A percentile compares a stretch with the other conserved stretches of the same genome.
phyloP scores from a whole-genome alignment of 2,888 invertebrate genomes.

The Acrobasis suavella region DNA sequence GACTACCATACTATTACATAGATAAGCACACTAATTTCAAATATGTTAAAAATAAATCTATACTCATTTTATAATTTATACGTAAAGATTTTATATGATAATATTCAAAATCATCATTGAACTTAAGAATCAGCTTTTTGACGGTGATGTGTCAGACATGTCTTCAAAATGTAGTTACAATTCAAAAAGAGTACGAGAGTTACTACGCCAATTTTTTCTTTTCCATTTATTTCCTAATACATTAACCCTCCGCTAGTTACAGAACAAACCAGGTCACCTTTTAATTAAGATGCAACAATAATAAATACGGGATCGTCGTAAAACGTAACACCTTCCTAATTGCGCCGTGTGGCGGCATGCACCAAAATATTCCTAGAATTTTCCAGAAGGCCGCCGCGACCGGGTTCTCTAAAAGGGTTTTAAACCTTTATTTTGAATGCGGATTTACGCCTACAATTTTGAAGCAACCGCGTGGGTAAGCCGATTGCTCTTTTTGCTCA shows the following conservation, averaged over 20 bases:
- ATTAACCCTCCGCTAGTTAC: slow-evolving; percentile 19
- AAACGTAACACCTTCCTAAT: slow-evolving; percentile 27
- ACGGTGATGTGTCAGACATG: no score
- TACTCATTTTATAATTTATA: no score
- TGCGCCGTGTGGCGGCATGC: slow-evolving; percentile 34
- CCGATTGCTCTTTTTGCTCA: not conserved
- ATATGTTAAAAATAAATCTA: no score
- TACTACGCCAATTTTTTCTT: no score
- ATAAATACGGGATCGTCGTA: slow-evolving; percentile 17
- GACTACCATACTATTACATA: no score
- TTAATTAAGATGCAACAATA: slow-evolving; percentile 23
- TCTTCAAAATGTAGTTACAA: no score
- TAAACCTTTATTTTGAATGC: not conserved
- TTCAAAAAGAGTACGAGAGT: no score
- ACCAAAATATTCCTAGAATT: slow-evolving; percentile 37
- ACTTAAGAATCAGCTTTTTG: no score
- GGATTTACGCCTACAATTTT: not conserved
- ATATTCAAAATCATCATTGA: no score
- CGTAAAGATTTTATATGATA: no score
- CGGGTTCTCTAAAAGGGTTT: slow-evolving; percentile 2
- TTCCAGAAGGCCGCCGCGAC: slow-evolving; percentile 30
- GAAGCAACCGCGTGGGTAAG: not conserved
- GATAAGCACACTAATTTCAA: no score
- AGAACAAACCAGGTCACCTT: slow-evolving; percentile 27
- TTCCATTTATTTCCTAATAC: not conserved